These are phyloP conservation scores for Rhynchonycteris naso DNA, from an alignment of 2,797 vertebrate genomes.

Conservation along the genomic window DNA sequence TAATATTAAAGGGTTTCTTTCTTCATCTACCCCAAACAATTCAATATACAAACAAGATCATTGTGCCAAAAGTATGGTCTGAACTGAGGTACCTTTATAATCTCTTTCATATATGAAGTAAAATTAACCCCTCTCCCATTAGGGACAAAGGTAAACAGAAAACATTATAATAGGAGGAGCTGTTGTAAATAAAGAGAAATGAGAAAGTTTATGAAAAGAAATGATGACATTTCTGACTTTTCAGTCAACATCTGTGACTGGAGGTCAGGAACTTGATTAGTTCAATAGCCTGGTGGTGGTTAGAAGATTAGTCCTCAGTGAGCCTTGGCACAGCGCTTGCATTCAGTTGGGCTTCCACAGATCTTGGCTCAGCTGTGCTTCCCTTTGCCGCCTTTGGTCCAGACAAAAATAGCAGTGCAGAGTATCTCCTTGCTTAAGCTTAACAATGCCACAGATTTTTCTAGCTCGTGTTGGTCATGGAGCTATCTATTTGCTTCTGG, in stretches of 20 bases:
- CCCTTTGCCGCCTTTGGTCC: background rate
- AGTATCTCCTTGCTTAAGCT: background rate
- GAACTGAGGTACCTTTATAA: background rate
- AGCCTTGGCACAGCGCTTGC: too few species aligned
- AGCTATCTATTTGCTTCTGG: background rate
- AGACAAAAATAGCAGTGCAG: background rate
- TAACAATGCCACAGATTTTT: background rate
- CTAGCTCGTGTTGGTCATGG: background rate
- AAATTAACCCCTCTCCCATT: background rate
- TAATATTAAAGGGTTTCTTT: background rate
- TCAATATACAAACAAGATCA: background rate
- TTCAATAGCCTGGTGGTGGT: background rate
- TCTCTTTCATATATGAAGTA: background rate
- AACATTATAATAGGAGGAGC: background rate
- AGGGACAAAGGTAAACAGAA: constrained; percentile 5
- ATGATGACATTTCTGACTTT: background rate
- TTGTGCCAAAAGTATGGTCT: background rate
- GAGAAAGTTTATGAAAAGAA: background rate
- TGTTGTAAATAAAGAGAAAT: background rate
- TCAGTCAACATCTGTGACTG: background rate
- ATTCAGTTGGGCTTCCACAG: background rate
- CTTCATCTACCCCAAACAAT: background rate
- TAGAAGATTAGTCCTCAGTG: background rate
- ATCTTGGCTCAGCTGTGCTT: background rate
- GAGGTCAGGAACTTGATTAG: background rate